Evolutionary conservation across 2,888 invertebrate species (phyloP).

Genomic region (Platynereis dumerilii): DNA sequence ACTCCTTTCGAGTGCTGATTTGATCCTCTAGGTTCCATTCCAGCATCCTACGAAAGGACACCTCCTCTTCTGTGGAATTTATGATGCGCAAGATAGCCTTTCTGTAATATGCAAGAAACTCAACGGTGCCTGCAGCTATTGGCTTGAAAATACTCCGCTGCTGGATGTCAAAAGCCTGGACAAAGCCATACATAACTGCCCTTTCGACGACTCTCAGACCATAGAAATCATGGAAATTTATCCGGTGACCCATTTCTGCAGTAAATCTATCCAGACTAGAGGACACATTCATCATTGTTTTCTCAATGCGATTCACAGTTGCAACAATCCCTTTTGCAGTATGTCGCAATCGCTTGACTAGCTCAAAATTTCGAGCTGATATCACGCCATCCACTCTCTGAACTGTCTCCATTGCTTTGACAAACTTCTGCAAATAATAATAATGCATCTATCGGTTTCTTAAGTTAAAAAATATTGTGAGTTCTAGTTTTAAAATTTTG

Average conservation of each 20-base stretch:
- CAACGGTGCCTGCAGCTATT: constrained; percentile 5
- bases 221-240: constrained; percentile 13
- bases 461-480: too few species aligned
- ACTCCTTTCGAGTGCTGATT: constrained; percentile 6
- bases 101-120: constrained; percentile 15
- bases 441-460: too few species aligned
- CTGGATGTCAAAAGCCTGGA: constrained; percentile 18
- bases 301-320: constrained; percentile 7
- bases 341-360: constrained; percentile 1
- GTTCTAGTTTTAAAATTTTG: too few species aligned
- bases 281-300: constrained; percentile 16
- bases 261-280: background rate
- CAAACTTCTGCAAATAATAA: background rate
- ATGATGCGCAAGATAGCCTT: constrained; percentile 11
- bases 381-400: constrained; percentile 11
- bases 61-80: background rate
- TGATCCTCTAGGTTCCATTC: constrained; percentile 13
- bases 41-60: constrained; percentile 2
- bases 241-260: constrained; percentile 4
- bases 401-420: constrained; percentile 12
- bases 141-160: constrained; percentile 14
- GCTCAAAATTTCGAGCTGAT: background rate
- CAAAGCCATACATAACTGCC: constrained; percentile 19
- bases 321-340: constrained; percentile 4
- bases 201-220: constrained; percentile 6